Percentiles rank a stretch among this genome's conserved stretches.
These are phyloP conservation scores for Achroia grisella DNA, from an alignment of 1,140 invertebrate genomes.

Conservation along the genomic window DNA sequence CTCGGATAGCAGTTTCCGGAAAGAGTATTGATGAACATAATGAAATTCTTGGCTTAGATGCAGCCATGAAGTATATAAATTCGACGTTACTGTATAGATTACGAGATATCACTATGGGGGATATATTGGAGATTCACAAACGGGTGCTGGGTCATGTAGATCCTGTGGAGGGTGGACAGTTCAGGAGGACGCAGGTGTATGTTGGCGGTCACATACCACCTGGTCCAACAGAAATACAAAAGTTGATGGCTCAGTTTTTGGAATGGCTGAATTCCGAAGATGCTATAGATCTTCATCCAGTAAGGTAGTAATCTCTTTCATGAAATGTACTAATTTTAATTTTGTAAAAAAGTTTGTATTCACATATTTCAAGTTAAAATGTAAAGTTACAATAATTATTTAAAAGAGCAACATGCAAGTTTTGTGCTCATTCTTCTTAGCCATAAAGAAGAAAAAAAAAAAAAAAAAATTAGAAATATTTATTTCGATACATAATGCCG, in stretches of 20 bases:
- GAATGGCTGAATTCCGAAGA: conserved; percentile 93
- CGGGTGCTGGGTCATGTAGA: conserved; percentile 95
- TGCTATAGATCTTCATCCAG: conserved; percentile 87
- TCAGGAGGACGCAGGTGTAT: conserved; percentile 90
- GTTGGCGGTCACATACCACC: conserved; percentile 95
- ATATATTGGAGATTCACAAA: conserved; percentile 94
- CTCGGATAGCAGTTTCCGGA: conserved; percentile 91
- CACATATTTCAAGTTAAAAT: no score
- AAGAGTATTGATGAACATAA: conserved; percentile 98
- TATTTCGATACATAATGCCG: conserved; percentile 50
- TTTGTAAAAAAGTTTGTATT: no score
- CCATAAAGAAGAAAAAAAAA: no score
- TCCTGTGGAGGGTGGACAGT: conserved; percentile 88
- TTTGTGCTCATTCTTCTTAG: no score
- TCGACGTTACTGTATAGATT: conserved; percentile 87
- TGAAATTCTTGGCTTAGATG: conserved; percentile 95
- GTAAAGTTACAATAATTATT: no score
- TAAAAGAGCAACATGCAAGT: no score
- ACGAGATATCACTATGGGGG: conserved; percentile 83
- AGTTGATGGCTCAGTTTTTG: conserved; percentile 91
- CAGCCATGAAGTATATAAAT: conserved; percentile 97
- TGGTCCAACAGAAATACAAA: conserved; percentile 83
- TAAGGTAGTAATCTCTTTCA: conserved; percentile 76
- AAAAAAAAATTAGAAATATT: conserved; percentile 19
- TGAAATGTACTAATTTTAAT: not conserved